Evolutionary conservation across 2,113 vertebrate species (phyloP), one percentile per base, ranked within the genome.

Genomic region (Hippopotamus amphibius): DNA sequence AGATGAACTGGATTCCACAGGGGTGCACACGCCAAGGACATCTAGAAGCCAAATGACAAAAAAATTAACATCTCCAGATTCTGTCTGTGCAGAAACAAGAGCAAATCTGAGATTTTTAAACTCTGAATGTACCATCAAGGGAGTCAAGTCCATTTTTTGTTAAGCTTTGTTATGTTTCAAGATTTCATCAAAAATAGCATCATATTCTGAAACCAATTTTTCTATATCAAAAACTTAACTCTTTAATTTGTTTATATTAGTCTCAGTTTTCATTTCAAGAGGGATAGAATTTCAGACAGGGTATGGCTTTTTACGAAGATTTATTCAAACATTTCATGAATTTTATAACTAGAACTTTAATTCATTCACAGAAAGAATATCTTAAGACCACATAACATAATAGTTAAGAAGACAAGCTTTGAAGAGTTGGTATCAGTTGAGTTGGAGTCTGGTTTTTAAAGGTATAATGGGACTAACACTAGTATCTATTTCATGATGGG

Each of bases 1-100:
- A 97, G 88, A 92, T 37, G 76, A 97, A 84, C 37, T 41, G 43
- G 68, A 95, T 97, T 79, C 89, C 79, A 83, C 15, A 50, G 74
- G 8, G 61, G 74, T 77, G 59, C 6, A 95, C 9, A 53, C 11
- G 19, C 48, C 88, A 97, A 96, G 89, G 87, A 79, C 63, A 93
- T 77, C 88, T 98, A 97, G 91, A 98, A 98, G 90, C 57, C 80
- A 97, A 95, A 90, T 84, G 91, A 97, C 85, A 93, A 43, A 14
- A 14, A 76, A 88, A 95, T 92, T 50, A 93, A 81, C 77, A 90
- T 94, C 86, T 97, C 37, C 66, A 95, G 72, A 68, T 92, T 90
- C 82, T 91, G 48, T 83, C 68, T 74, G 24, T 93, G 84, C 41
- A 96, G 77, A 88, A 72, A 81, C n/a, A 6, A 22, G 50, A 94